Base-by-base conservation (phyloP, 1,140 invertebrate genomes). In the Argopecten irradians region DNA sequence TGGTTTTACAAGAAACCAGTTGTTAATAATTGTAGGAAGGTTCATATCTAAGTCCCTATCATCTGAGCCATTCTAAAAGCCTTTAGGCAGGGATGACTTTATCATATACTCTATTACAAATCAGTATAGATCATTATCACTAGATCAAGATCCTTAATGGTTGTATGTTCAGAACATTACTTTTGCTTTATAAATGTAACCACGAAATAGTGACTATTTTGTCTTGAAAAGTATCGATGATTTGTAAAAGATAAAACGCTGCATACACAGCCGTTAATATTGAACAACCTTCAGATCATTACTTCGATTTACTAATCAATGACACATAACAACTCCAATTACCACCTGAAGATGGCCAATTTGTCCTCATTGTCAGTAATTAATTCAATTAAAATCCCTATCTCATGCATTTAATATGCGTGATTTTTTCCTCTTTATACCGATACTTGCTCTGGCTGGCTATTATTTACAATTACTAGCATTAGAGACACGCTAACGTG, bases 261-360 rank as follows among this genome's bases (percentile, higher is more conserved):
- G 28, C 55, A n/a, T n/a, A n/a, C n/a, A n/a, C 3, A 71, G 19
- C 55, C 55, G 28, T 71, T 39, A 71, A 28, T 28, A 71, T 71
- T 22, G 55, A 28, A n/a, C 55, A 71, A 28, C 22, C 55, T 71
- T n/a, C 55, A 71, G 22, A 28, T 71, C 55, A n/a, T 71, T 71
- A 71, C 13, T 71, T 71, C n/a, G 28, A 71, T 71, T 71, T 28
- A 71, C 55, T 71, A 71, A 71, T 71, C 28, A 71, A 71, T 71
- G 55, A 71, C 55, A 71, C 55, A 71, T 71, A 71, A 71, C 55
- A n/a, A 71, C n/a, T 71, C n/a, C n/a, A 71, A 71, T 71, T 71
- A 71, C 55, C 55, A 71, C 55, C 55, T 71, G 55, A 71, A 71
- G 55, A 71, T 28, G 55, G 55, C 22, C 55, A 71, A 71, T 71